Conservation (phyloP, 1,140 invertebrate genomes). For the Drosophila pectinifera region DNA sequence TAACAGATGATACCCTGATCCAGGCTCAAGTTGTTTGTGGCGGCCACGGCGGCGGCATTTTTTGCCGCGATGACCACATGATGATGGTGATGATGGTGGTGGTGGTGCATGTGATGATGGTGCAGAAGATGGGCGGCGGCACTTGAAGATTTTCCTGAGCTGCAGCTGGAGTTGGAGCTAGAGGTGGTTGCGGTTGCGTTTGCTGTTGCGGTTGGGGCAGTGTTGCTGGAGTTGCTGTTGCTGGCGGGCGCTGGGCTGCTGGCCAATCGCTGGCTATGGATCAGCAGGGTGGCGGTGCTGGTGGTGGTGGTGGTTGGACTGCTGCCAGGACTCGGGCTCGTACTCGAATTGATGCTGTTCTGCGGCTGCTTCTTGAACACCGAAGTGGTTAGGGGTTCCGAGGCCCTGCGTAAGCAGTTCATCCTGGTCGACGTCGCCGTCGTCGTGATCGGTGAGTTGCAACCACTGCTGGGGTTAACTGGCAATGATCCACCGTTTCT, state of each 20-base stretch:
- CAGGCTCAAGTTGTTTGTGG: conserved; percentile 78
- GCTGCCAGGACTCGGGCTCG: conserved; percentile 28
- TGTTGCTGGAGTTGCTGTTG: conserved; percentile 3
- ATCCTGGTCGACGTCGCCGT: conserved; percentile 67
- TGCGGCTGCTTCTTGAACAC: conserved; percentile 73
- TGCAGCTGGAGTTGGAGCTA: conserved; percentile 15
- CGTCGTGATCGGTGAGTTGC: conserved; percentile 13
- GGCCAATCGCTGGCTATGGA: conserved; percentile 41
- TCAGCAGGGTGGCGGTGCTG: conserved; percentile 44
- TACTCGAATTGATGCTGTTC: conserved; percentile 26
- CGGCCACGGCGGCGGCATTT: conserved; percentile 63
- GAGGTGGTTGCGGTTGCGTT: conserved; percentile 17
- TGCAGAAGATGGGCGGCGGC: conserved; percentile 58
- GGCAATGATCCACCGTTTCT: conserved; percentile 3
- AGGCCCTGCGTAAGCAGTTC: conserved; percentile 74
- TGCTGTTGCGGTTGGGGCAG: conserved; percentile 12
- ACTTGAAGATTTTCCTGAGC: conserved; percentile 36
- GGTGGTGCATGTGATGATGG: conserved; percentile 73
- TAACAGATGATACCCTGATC: conserved; percentile 85
- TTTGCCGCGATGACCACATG: conserved; percentile 75
- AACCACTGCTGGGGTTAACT: conserved; percentile 20
- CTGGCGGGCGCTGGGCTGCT: conserved; percentile 23
- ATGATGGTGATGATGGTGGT: conserved; percentile 72
- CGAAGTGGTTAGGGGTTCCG: conserved; percentile 65
- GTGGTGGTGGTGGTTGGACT: conserved; percentile 17